phyloP scores from a whole-genome alignment of 1,140 invertebrate species.

The Drosophila quadrilineata region DNA sequence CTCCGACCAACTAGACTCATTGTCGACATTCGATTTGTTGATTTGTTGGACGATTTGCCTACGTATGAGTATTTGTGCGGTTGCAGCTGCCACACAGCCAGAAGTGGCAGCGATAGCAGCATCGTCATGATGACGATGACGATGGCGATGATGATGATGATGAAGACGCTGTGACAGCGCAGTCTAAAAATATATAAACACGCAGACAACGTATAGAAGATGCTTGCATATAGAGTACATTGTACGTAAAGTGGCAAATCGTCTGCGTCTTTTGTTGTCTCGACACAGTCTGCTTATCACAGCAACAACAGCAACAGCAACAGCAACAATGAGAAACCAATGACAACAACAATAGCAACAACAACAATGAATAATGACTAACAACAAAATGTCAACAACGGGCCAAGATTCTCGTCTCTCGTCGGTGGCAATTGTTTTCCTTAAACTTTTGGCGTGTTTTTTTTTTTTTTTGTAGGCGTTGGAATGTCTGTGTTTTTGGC shows the following conservation, averaged over 20 bases:
- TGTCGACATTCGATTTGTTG: conserved; percentile 56
- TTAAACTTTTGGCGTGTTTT: neutral
- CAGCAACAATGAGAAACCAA: conserved; percentile 15
- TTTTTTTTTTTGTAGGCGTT: conserved; percentile 4
- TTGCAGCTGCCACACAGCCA: conserved; percentile 30
- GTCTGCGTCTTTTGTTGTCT: conserved; percentile 78
- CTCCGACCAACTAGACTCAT: conserved; percentile 57
- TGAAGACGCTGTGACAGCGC: conserved; percentile 21
- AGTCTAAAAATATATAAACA: conserved; percentile 58
- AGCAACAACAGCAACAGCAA: conserved; percentile 25
- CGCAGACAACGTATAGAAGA: neutral
- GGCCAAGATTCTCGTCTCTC: no score
- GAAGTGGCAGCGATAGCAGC: no score
- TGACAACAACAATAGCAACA: conserved; percentile 13
- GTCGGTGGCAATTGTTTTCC: neutral
- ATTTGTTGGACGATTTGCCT: conserved; percentile 55
- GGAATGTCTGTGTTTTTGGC: no score
- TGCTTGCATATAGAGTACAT: neutral
- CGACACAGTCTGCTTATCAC: conserved; percentile 75
- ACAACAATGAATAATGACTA: conserved; percentile 62
- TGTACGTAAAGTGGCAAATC: conserved; percentile 67
- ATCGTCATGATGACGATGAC: no score
- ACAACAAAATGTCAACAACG: conserved; percentile 53
- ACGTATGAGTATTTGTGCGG: no score
- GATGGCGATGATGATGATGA: no score